These are phyloP conservation scores for Amphipyra tragopoginis DNA, from an alignment of 2,888 invertebrate species.

Conservation along the genomic window DNA sequence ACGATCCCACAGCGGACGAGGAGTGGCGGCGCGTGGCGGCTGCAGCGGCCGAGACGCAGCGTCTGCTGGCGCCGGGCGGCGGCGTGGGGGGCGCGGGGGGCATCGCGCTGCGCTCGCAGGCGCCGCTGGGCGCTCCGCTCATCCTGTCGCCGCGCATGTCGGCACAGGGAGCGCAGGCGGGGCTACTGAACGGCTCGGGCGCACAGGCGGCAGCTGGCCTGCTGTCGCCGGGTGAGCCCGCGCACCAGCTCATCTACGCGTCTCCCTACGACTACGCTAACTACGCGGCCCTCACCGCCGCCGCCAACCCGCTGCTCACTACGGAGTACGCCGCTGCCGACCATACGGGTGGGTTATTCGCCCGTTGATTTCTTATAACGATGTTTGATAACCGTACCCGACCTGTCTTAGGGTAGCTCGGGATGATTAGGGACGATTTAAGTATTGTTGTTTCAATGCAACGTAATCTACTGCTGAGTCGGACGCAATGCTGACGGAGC, in stretches of 20 bases:
- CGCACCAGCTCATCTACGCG: constrained; percentile 96
- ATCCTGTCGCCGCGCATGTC: constrained; percentile 97
- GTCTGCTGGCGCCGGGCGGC: constrained; percentile 91
- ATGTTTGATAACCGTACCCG: constrained; percentile 70
- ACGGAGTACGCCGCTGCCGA: constrained; percentile 95
- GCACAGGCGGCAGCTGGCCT: constrained; percentile 82
- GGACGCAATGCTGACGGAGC: constrained; percentile 3
- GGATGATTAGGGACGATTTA: not conserved
- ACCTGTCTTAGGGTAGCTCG: not conserved
- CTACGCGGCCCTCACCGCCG: constrained; percentile 95
- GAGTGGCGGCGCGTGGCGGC: constrained; percentile 96
- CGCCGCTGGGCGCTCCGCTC: constrained; percentile 97
- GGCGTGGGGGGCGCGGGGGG: constrained; percentile 89
- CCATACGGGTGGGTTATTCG: constrained; percentile 97
- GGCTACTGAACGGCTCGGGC: constrained; percentile 89
- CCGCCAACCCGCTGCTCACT: constrained; percentile 94
- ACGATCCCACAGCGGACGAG: constrained; percentile 92
- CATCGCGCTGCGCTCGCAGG: constrained; percentile 90
- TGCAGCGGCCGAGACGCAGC: constrained; percentile 95
- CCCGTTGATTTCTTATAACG: constrained; percentile 80
- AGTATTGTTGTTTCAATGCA: not conserved
- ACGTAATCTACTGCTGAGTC: not conserved
- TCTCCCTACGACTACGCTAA: constrained; percentile 96
- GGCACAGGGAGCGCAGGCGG: constrained; percentile 93
- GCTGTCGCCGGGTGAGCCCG: constrained; percentile 91